Percentiles rank a stretch among this genome's conserved stretches.
These are phyloP conservation scores for Oryctes rhinoceros DNA, from an alignment of 1,140 invertebrate species.

Conservation along the genomic window DNA sequence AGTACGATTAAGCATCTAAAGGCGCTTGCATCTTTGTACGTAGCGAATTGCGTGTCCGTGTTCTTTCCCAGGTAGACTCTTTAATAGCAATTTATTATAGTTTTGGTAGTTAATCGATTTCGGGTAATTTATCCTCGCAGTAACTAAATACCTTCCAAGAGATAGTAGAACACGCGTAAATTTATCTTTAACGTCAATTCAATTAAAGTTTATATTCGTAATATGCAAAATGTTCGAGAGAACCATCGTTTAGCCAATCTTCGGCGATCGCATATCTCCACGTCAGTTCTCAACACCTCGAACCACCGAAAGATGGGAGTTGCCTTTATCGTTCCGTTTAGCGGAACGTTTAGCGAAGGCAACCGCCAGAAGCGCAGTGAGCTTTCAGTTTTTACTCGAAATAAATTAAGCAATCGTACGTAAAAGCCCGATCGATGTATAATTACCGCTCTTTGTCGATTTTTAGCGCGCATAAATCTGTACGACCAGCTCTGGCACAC, in stretches of 20 bases:
- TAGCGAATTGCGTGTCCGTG: not conserved
- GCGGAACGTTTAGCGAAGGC: not conserved
- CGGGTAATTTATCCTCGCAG: not conserved
- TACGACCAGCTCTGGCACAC: not conserved
- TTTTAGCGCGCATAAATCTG: not conserved
- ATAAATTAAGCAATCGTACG: conserved; percentile 9
- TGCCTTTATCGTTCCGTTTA: not conserved
- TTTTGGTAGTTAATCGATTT: conserved; percentile 22
- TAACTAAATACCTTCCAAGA: not conserved
- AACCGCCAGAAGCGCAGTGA: not conserved
- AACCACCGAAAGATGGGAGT: not conserved
- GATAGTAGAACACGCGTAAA: not conserved
- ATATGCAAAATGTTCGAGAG: not conserved
- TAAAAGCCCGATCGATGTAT: conserved; percentile 9
- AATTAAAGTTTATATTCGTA: conserved; percentile 19
- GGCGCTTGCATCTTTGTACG: not conserved
- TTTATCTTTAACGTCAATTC: conserved; percentile 7
- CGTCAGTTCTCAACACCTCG: not conserved
- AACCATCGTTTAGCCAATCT: not conserved
- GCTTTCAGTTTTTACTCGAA: conserved; percentile 9
- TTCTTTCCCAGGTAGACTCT: not conserved
- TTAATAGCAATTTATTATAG: conserved; percentile 16
- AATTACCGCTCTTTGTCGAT: not conserved
- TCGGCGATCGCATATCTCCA: not conserved
- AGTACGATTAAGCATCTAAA: not conserved